Base-by-base conservation (phyloP, 1,140 invertebrate genomes). In the Pararge aegeria region DNA sequence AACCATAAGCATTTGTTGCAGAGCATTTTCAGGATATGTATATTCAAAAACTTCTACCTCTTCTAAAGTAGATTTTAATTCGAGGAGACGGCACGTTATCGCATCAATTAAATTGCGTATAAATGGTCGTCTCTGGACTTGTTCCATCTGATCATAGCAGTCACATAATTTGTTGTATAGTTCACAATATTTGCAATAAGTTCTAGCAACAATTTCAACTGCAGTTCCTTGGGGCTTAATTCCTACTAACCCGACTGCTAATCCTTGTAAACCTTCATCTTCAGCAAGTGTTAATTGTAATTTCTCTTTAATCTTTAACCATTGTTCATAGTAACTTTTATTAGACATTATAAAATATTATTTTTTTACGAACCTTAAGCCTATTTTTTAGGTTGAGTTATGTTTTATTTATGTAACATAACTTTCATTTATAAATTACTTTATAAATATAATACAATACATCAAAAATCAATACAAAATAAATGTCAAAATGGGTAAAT, bases 71-170 rank as follows among this genome's bases (percentile, higher is more conserved):
- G 40, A 37, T 70, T 89, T 87, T 2, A 87, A 38, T 61, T 89
- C 86, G 2, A 86, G 55, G 24, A 89, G 57, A 0, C 86, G 70
- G 52, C 86, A 87, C 4, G 83, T 84, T 12, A 87, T 20, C 7
- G 80, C 70, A 54, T 89, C 84, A 40, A 89, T 84, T 16, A 89
- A 66, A 60, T 73, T 75, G 53, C 70, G 74, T 13, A 89, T 83
- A 46, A 66, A 85, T 1, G 78, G 74, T 48, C 83, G 58, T 52
- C 83, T 70, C 73, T 89, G 86, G 5, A 83, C 74, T 72, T 89
- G 87, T 62, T 73, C 71, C 83, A 87, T 87, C 68, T 87, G 83
- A 58, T 89, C 87, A 40, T 89, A 89, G 24, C 73, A 80, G 13
- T 87, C 87, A 54, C 87, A 89, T 21, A 89, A 55, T 60, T 80